Conservation (phyloP, 2,888 invertebrate genomes). For the Rhimphoctona megacephalus region DNA sequence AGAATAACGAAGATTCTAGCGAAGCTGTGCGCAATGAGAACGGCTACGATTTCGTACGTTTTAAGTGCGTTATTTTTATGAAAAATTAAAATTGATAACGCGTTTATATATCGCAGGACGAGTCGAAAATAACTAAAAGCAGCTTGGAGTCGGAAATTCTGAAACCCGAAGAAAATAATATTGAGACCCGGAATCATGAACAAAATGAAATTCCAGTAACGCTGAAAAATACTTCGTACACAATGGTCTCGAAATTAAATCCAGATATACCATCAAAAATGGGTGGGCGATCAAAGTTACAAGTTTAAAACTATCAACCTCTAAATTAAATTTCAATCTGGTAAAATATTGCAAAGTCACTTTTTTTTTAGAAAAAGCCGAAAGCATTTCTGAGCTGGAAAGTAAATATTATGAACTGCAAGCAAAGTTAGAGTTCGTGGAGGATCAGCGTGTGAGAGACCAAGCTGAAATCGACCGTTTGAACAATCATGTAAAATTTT, state of each 20-base stretch:
- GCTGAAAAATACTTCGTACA: not conserved
- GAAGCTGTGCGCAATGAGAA: not conserved
- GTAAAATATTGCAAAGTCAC: not conserved
- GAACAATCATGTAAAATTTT: conserved; percentile 74
- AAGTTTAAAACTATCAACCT: not conserved
- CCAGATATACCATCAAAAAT: conserved; percentile 41
- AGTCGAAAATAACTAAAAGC: not conserved
- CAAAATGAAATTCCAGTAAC: not conserved
- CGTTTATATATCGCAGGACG: not conserved
- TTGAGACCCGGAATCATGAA: conserved; percentile 24
- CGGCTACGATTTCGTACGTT: conserved; percentile 47
- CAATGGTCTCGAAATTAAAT: conserved; percentile 12
- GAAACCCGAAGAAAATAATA: conserved; percentile 57
- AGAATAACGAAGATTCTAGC: conserved; percentile 28
- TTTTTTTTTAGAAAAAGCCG: conserved; percentile 59
- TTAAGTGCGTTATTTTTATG: not conserved
- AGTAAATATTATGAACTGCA: conserved; percentile 70
- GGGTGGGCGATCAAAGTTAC: conserved; percentile 31
- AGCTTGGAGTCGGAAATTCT: conserved; percentile 41
- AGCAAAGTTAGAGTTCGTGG: conserved; percentile 69
- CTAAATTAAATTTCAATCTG: not conserved
- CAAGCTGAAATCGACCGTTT: conserved; percentile 74
- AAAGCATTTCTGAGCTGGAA: conserved; percentile 68
- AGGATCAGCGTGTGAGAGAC: conserved; percentile 55
- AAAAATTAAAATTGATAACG: not conserved